Base-by-base conservation (phyloP, 2,113 vertebrate genomes). In the Telmatochromis brichardi region DNA sequence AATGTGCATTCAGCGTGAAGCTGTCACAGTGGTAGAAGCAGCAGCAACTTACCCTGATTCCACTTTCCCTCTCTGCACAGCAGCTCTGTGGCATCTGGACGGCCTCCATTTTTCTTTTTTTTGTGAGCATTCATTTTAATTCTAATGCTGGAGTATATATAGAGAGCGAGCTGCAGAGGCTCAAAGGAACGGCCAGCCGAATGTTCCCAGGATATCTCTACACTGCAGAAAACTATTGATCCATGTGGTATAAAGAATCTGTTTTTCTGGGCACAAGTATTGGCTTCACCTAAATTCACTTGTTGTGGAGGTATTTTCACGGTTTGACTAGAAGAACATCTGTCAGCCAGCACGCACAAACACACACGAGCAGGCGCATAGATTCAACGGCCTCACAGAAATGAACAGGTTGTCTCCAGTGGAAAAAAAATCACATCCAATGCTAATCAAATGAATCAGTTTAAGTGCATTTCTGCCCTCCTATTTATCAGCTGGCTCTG, bases 361-460 rank as follows among this genome's bases (percentile, higher is more conserved):
- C 50, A 40, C 51, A 85, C 14, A 31, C 31, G 9, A 40, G 12
- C 31, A 80, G 65, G 73, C 55, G 21, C 28, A 76, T 68, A 81
- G 28, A 51, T 54, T 73, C 80, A 82, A 42, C 58, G 10, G 2
- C 57, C 83, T 76, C 51, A 2, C 55, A 15, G 45, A 82, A 37
- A 88, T 42, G 51, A 35, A 47, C 51, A 65, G 71, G 83, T 87
- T 88, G 87, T 82, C 91, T 91, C 47, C 58, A 89, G 84, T 51
- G 11, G 89, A 19, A 47, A 31, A 71, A 90, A 89, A 83, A 93
- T 89, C 63, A 86, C 92, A 90, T 90, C 89, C 92, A 90, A 95
- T 93, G 91, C 90, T 84, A 91, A 95, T 96, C 93, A 93, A 94
- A 95, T 95, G 85, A 92, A 93, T 96, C 90, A 88, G 90, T 93